These are phyloP conservation scores for Xylophagus ater DNA, from an alignment of 2,888 invertebrate species.

Conservation along the genomic window DNA sequence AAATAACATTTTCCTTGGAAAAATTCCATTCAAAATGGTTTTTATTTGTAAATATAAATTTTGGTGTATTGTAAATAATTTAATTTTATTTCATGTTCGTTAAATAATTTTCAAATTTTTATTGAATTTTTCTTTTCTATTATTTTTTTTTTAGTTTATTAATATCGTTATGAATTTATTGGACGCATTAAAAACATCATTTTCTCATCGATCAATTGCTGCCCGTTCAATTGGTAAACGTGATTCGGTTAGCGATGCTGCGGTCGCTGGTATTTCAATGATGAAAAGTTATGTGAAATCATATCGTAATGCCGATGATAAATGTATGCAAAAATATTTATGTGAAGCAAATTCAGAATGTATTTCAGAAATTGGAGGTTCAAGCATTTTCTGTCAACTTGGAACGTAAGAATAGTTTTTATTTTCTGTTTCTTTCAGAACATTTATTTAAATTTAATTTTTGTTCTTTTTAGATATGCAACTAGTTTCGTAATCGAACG, in stretches of 20 bases:
- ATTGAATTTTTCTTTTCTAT: constrained; percentile 25
- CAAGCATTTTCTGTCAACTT: constrained; percentile 82
- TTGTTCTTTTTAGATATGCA: constrained; percentile 54
- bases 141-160: constrained; percentile 62
- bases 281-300: constrained; percentile 81
- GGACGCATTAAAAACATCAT: constrained; percentile 84
- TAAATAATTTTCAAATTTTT: not conserved
- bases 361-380: constrained; percentile 63
- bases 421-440: not conserved
- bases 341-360: constrained; percentile 87
- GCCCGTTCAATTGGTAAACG: constrained; percentile 77
- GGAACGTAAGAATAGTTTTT: constrained; percentile 64
- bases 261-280: constrained; percentile 78
- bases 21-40: not conserved
- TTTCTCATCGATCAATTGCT: constrained; percentile 78
- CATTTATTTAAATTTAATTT: not conserved
- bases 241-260: constrained; percentile 82
- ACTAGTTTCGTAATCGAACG: constrained; percentile 75
- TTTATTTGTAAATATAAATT: not conserved
- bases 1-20: not conserved
- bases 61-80: not conserved
- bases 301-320: constrained; percentile 63
- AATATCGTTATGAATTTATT: constrained; percentile 83
- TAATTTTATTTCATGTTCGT: constrained; percentile 8
- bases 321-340: constrained; percentile 76